Base-by-base conservation (phyloP, 92 coral and sea anemone species). In the Diadumene lineata region DNA sequence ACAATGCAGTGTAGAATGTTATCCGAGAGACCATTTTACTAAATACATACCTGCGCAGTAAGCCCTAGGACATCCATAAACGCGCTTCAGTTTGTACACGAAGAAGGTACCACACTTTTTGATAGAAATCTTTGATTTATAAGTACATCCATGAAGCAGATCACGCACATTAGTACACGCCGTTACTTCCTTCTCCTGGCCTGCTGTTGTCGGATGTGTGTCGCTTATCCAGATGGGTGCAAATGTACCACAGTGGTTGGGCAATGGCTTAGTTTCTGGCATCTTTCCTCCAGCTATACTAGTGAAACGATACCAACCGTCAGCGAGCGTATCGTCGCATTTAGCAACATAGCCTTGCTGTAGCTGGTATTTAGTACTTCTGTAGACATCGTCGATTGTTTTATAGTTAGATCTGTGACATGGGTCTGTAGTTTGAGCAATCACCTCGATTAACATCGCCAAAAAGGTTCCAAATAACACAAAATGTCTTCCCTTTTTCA, bases 181-280 rank as follows among this genome's bases (percentile, higher is more conserved):
- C 19, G 78, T 80, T 53, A 64, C 31, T 31, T 51, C 15, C 4
- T 69, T 75, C 8, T 22, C 64, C 31, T 76, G 78, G 28, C 75
- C 79, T 16, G 28, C 58, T 8, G 56, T 55, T 2, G 79, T 27
- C 11, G 85, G 85, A 34, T 71, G 85, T 11, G 50, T 9, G 0
- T 69, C 53, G 28, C n/a, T 26, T 64, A 80, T 72, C 85, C 85
- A 80, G 22, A 80, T 80, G 15, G 85, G 85, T 1, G 85, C 85
- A 17, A 57, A 33, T 10, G 85, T 80, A 4, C 85, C 85, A 23
- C 85, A 80, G 60, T 57, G 72, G 50, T 50, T 11, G 1, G 43
- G 60, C 56, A 6, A 27, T 11, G 69, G 30, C 34, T 72, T 71
- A 0, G 62, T 79, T 16, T 69, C 64, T 0, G 83, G 83, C 77